phyloP scores from a whole-genome alignment of 1,140 invertebrate genomes.

The Cyphomyrmex costatus region DNA sequence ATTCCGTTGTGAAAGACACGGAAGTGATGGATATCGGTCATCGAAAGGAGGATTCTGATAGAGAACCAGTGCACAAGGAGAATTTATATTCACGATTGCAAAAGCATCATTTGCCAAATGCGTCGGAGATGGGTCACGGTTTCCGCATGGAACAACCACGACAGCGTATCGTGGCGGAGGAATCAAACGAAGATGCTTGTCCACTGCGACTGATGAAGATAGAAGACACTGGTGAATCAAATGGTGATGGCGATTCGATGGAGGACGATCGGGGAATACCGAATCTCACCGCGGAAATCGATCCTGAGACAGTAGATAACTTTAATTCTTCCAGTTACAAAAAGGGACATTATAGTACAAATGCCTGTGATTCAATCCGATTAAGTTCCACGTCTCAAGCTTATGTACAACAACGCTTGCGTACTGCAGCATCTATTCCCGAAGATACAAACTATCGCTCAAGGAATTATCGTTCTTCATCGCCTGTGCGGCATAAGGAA shows the following conservation, averaged over 20 bases:
- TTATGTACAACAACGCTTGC: conserved; percentile 62
- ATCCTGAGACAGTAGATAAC: conserved; percentile 64
- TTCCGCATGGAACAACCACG: conserved; percentile 61
- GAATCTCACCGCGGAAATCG: conserved; percentile 65
- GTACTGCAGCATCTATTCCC: conserved; percentile 44
- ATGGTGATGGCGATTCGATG: conserved; percentile 46
- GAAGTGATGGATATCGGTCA: conserved; percentile 72
- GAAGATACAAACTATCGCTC: conserved; percentile 47
- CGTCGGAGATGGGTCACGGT: conserved; percentile 54
- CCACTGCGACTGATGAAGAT: conserved; percentile 38
- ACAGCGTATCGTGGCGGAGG: not conserved
- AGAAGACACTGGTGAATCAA: conserved; percentile 20
- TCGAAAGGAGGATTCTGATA: conserved; percentile 80
- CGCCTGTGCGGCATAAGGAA: conserved; percentile 34
- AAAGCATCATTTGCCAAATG: conserved; percentile 72
- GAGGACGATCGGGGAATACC: conserved; percentile 68
- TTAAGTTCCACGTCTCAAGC: conserved; percentile 69
- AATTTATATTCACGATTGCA: conserved; percentile 76
- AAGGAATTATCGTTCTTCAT: conserved; percentile 46
- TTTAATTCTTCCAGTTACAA: conserved; percentile 70
- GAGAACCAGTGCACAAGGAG: conserved; percentile 76
- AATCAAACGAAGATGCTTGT: conserved; percentile 40
- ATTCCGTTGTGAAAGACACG: conserved; percentile 58
- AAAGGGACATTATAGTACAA: conserved; percentile 76
- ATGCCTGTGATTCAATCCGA: conserved; percentile 76